Evolutionary conservation across 1,140 invertebrate species (phyloP).

Genomic region (Amphibalanus amphitrite): DNA sequence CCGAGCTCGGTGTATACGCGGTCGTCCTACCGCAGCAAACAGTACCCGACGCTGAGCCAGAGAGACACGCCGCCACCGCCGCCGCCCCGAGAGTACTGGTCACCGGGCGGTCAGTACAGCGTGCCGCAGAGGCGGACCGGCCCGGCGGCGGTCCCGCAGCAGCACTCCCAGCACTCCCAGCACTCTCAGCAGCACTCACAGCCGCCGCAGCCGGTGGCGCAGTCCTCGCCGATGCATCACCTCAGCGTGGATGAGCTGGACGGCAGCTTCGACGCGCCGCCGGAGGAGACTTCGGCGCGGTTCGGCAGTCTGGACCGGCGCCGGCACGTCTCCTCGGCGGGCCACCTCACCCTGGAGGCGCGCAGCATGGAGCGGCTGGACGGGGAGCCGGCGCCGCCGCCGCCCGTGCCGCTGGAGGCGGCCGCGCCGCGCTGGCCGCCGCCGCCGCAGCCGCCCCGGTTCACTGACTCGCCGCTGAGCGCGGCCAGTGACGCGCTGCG

Average conservation of each 20-base stretch:
- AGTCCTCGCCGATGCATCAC: constrained; percentile 9
- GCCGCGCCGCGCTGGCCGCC: not conserved
- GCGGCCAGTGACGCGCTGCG: not conserved
- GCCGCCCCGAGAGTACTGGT: not conserved
- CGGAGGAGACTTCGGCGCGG: constrained; percentile 15
- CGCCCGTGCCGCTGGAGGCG: not conserved
- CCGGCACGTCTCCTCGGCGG: constrained; percentile 20
- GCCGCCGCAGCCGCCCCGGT: not conserved
- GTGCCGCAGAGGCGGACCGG: constrained; percentile 2
- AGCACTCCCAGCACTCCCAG: no score
- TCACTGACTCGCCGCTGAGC: constrained; percentile 5
- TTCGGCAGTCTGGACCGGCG: constrained; percentile 44
- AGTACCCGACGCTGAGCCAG: constrained; percentile 25
- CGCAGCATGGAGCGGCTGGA: constrained; percentile 21
- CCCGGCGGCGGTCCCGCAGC: not conserved
- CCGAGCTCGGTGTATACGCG: constrained; percentile 27
- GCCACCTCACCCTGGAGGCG: constrained; percentile 16
- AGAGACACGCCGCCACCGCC: no score
- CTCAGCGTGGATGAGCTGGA: constrained; percentile 42
- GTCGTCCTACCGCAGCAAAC: constrained; percentile 27
- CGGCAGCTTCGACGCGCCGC: constrained; percentile 28
- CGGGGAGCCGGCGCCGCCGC: constrained; percentile 12
- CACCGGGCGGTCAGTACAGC: constrained; percentile 5
- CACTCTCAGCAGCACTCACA: no score
- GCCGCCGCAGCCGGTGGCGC: not conserved